Conservation (phyloP, 2,888 invertebrate genomes). For the Bibio marci region DNA sequence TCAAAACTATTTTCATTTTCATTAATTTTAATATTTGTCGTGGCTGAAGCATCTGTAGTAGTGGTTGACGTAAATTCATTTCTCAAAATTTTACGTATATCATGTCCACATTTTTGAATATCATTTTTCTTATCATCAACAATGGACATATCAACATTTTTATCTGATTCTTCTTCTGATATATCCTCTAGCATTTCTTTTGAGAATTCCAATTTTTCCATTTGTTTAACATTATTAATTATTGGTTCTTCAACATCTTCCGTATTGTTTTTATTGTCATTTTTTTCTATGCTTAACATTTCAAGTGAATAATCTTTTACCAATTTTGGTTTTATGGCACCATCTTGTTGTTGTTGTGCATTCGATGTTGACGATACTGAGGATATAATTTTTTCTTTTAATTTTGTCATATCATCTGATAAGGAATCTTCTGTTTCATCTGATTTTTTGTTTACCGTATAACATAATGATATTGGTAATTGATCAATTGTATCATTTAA, state of each 20-base stretch:
- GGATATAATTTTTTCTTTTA: neutral
- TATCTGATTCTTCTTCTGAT: conserved; percentile 1
- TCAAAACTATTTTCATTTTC: conserved; percentile 7
- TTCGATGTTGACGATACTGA: neutral
- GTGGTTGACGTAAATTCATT: conserved; percentile 6
- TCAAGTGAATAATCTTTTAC: neutral
- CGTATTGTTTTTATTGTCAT: too few species aligned
- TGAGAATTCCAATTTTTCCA: conserved; percentile 24
- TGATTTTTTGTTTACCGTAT: neutral
- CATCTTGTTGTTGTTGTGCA: neutral
- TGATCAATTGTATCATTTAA: neutral
- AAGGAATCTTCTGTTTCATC: too few species aligned
- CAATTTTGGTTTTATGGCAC: neutral
- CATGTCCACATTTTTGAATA: conserved; percentile 4
- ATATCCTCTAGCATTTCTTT: conserved; percentile 28
- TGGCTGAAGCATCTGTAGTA: neutral
- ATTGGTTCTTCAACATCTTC: neutral
- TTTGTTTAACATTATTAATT: conserved; percentile 16
- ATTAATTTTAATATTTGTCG: neutral
- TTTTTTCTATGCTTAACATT: too few species aligned
- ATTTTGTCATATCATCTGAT: neutral
- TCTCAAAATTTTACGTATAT: conserved; percentile 4
- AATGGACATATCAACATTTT: neutral
- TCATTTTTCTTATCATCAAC: neutral
- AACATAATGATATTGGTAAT: neutral